A percentile compares a stretch with the other conserved stretches of the same genome.
Conservation (phyloP, 2,113 vertebrate genomes). For the Melanerpes formicivorus region DNA sequence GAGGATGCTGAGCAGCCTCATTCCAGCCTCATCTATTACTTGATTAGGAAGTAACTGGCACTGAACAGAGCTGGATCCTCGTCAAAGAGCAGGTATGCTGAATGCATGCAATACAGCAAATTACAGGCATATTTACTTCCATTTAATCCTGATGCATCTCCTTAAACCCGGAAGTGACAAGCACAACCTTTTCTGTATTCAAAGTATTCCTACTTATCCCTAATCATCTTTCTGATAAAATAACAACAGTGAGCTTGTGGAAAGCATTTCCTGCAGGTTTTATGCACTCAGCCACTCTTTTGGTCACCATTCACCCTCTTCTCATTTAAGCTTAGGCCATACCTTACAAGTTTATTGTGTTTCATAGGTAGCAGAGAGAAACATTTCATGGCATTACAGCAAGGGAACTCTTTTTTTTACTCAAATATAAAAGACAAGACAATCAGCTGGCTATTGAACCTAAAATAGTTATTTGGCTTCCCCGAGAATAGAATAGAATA, state of each 20-base stretch:
- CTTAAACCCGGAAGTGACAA: constrained; percentile 29
- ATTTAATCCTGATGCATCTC: constrained; percentile 1
- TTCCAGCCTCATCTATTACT: constrained; percentile 23
- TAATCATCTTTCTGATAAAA: constrained; percentile 4
- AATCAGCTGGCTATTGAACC: neutral
- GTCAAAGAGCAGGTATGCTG: constrained; percentile 19
- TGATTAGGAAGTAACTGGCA: constrained; percentile 30
- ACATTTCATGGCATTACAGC: neutral
- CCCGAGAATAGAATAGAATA: neutral
- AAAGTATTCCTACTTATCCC: neutral
- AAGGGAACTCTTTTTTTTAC: neutral
- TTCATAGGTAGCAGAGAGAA: neutral
- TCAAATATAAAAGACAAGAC: neutral
- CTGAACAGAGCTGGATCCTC: neutral
- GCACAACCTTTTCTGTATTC: neutral
- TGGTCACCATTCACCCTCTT: neutral
- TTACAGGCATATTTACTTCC: constrained; percentile 18
- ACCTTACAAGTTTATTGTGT: neutral
- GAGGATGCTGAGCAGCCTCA: neutral
- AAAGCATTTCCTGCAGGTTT: neutral
- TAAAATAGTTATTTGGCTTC: neutral
- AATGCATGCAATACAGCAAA: constrained; percentile 1
- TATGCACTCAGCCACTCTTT: neutral
- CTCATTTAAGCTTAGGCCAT: neutral
- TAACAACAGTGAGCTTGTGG: neutral